These are phyloP conservation scores for Cheirogaleus major DNA, from an alignment of 2,797 vertebrate genomes.

Conservation along the genomic window DNA sequence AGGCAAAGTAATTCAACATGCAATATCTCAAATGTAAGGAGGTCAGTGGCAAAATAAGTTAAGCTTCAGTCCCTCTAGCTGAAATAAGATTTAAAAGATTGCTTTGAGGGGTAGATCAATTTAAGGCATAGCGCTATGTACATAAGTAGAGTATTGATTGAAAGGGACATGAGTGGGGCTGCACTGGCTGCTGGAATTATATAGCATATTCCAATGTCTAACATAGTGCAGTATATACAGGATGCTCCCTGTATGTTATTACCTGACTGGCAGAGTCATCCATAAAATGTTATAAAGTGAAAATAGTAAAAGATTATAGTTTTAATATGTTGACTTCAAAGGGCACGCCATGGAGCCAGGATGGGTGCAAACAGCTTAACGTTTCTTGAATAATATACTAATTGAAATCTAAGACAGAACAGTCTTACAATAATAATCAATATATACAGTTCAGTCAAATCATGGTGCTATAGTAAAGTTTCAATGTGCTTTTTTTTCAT, in stretches of 20 bases:
- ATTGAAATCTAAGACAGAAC: not conserved
- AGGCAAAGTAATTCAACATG: constrained; percentile 39
- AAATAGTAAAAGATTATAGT: not conserved
- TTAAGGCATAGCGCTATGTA: constrained; percentile 24
- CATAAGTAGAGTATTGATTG: not conserved
- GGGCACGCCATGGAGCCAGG: not conserved
- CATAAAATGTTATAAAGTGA: not conserved
- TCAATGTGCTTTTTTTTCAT: not conserved
- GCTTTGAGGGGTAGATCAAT: constrained; percentile 38
- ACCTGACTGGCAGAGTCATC: not conserved
- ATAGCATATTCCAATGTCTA: not conserved
- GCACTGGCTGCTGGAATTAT: not conserved
- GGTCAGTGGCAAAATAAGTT: constrained; percentile 63
- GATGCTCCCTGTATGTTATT: not conserved
- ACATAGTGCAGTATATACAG: not conserved
- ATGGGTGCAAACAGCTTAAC: not conserved
- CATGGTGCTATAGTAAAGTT: not conserved
- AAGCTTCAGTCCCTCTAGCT: constrained; percentile 35
- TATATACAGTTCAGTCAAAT: not conserved
- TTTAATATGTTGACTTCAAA: not conserved
- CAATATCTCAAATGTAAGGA: constrained; percentile 47
- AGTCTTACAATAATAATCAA: not conserved
- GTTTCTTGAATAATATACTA: not conserved
- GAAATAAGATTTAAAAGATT: constrained; percentile 70
- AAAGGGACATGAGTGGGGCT: not conserved